phyloP scores from a whole-genome alignment of 2,888 invertebrate genomes.

The Philereme vetulata region DNA sequence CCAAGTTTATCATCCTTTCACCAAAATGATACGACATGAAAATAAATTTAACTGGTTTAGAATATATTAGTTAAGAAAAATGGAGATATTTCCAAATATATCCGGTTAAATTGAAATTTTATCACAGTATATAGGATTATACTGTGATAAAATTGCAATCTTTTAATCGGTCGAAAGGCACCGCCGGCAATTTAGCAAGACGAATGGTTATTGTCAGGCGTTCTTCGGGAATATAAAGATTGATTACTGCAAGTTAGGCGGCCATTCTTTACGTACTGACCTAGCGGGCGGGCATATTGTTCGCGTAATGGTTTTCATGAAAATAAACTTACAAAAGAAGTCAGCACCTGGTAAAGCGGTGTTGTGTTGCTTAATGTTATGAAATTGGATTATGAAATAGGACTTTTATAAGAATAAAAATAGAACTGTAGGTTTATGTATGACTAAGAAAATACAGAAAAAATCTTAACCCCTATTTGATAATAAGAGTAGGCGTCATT shows the following conservation, averaged over 20 bases:
- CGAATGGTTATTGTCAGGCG: conserved; percentile 66
- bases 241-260: conserved; percentile 51
- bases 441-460: too few species aligned
- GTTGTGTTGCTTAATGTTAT: not conserved
- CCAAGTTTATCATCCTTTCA: too few species aligned
- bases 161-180: conserved; percentile 54
- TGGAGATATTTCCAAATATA: too few species aligned
- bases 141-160: conserved; percentile 35
- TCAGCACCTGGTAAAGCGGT: conserved; percentile 7
- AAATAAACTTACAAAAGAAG: conserved; percentile 27
- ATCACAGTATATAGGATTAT: conserved; percentile 22
- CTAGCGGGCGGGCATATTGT: conserved; percentile 37
- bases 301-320: conserved; percentile 34
- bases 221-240: conserved; percentile 71
- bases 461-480: too few species aligned
- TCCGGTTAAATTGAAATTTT: conserved; percentile 28
- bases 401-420: too few species aligned
- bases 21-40: too few species aligned
- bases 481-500: too few species aligned
- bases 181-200: conserved; percentile 63
- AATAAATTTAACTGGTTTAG: too few species aligned
- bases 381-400: not conserved
- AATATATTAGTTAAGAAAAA: too few species aligned
- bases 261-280: conserved; percentile 47
- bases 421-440: too few species aligned